Conservation (phyloP, 1,140 invertebrate genomes). For the Panagrolaimus sp. region DNA sequence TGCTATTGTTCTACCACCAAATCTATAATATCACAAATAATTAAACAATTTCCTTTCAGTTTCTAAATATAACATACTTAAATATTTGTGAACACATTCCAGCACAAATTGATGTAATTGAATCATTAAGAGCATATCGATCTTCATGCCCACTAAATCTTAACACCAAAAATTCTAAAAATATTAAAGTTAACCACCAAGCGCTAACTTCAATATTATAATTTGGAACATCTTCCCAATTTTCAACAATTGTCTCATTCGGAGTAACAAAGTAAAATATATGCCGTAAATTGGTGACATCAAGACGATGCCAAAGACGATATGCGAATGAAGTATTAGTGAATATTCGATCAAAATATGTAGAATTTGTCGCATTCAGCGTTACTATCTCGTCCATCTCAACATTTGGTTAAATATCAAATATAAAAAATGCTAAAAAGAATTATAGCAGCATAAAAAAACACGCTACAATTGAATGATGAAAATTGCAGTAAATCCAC, state of each 20-base stretch:
- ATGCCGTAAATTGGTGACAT: slow-evolving; percentile 50
- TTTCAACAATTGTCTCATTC: slow-evolving; percentile 46
- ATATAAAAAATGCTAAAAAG: too few species aligned
- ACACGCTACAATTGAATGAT: too few species aligned
- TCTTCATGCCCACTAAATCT: slow-evolving; percentile 47
- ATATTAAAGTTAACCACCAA: slow-evolving; percentile 54
- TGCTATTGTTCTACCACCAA: slow-evolving; percentile 52
- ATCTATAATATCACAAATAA: slow-evolving; percentile 35
- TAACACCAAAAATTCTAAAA: slow-evolving; percentile 53
- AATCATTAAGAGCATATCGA: slow-evolving; percentile 54
- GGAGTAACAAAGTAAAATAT: slow-evolving; percentile 55
- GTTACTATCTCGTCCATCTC: neutral
- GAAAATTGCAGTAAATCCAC: too few species aligned
- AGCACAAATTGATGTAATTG: slow-evolving; percentile 55
- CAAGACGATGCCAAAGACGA: slow-evolving; percentile 46
- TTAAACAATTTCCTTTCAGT: too few species aligned
- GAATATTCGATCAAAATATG: slow-evolving; percentile 39
- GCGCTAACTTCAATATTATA: slow-evolving; percentile 57
- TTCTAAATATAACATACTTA: slow-evolving; percentile 37
- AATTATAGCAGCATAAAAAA: too few species aligned
- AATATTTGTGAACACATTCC: slow-evolving; percentile 58
- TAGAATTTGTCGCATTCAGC: neutral
- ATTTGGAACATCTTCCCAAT: slow-evolving; percentile 52
- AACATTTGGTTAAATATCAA: too few species aligned
- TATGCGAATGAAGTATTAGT: slow-evolving; percentile 54